These are phyloP conservation scores for Brachionus angularis DNA, from an alignment of 1,140 invertebrate genomes.

Conservation along the genomic window DNA sequence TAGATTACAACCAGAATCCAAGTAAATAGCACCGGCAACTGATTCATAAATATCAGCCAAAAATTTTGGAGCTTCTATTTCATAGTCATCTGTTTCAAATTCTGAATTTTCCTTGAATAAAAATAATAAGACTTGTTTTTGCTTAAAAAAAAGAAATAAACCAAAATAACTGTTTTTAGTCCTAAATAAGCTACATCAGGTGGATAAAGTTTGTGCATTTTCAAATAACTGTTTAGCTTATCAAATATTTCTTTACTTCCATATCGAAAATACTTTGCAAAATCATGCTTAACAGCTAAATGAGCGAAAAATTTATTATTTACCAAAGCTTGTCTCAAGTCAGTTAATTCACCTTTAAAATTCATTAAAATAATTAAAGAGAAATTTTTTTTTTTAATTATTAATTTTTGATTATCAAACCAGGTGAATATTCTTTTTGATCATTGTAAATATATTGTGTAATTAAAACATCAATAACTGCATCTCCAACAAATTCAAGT, in stretches of 20 bases:
- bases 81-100: slow-evolving; percentile 60
- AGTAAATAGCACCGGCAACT: slow-evolving; percentile 90
- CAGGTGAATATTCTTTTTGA: slow-evolving; percentile 67
- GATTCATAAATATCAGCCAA: slow-evolving; percentile 97
- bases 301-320: slow-evolving; percentile 99
- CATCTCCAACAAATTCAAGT: slow-evolving; percentile 43
- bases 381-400: no score
- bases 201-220: neutral
- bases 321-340: slow-evolving; percentile 91
- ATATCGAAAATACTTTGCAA: slow-evolving; percentile 71
- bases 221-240: neutral
- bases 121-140: no score
- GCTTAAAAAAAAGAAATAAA: no score
- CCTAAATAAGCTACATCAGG: slow-evolving; percentile 9
- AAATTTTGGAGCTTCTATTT: slow-evolving; percentile 97
- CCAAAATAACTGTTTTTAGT: slow-evolving; percentile 5
- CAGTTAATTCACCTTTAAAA: slow-evolving; percentile 76
- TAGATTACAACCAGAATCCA: slow-evolving; percentile 87
- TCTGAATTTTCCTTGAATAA: neutral
- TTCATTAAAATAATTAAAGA: neutral
- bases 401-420: no score
- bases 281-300: slow-evolving; percentile 86
- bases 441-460: slow-evolving; percentile 38
- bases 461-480: slow-evolving; percentile 40
- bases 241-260: neutral